Evolutionary conservation across 2,797 vertebrate species (phyloP), one percentile per base, ranked within the genome.

Genomic region (Characodon lateralis): DNA sequence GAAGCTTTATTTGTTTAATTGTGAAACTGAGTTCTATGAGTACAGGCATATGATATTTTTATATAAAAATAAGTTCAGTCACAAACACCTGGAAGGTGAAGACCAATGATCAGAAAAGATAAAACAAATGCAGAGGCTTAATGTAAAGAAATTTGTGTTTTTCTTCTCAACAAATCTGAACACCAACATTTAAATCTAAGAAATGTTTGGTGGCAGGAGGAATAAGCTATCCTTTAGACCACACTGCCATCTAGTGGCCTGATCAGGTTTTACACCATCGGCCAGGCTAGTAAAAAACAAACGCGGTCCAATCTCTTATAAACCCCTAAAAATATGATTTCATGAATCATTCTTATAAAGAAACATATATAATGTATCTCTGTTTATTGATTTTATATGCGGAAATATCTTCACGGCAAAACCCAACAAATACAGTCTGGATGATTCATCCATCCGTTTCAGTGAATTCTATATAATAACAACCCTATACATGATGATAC

Each of bases 241-340:
- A 1, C 91, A 82, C 87, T 88, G 85, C 87, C 80, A 89, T 87
- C 91, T 88, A 76, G 72, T 79, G 92, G 80, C 58, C 2, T 0
- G 2, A 71, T 14, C 1, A 68, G 26, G 55, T 22, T 1, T 28
- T 70, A 41, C 85, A 89, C 16, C 5, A 0, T 39, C n/a, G 35
- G n/a, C 2, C 73, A 71, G 22, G 22, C 41, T 2, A 35, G 35
- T 35, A 35, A 35, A 35, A 48, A 41, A 39, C 24, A 48, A 12
- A 59, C 13, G 22, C 46, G 2, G 28, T 61, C 8, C 35, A 39
- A 31, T 18, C 59, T 51, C 12, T 51, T 16, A 18, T 35, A 9
- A 61, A 39, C 61, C 18, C 16, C 16, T 20, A 18, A 5, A 1
- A 53, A 20, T 53, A 20, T 55, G 20, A 1, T 55, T 55, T 55